A percentile compares a stretch with the other conserved stretches of the same genome.
These are phyloP conservation scores for Gallinago undulata DNA, from an alignment of 2,113 vertebrate genomes.

Conservation along the genomic window DNA sequence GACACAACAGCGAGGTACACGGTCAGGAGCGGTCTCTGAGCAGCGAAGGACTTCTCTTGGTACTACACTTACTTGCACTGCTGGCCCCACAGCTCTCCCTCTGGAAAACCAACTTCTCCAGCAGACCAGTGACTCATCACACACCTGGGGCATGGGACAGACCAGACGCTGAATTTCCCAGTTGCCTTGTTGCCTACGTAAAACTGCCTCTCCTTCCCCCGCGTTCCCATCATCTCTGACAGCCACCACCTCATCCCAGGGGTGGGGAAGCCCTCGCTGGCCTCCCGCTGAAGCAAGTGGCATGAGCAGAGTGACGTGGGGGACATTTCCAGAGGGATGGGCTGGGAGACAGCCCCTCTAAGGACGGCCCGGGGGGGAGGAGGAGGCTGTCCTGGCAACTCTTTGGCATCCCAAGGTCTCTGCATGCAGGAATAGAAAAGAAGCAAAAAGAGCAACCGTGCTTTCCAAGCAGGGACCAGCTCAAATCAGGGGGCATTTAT, in stretches of 20 bases:
- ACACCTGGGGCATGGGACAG: neutral
- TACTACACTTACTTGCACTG: neutral
- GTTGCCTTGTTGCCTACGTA: accelerated
- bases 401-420: neutral
- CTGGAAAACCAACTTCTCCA: neutral
- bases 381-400: neutral
- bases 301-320: accelerated
- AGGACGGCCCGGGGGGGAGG: neutral
- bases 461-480: neutral
- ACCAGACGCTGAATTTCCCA: neutral
- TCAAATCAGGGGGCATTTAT: neutral
- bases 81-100: neutral
- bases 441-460: neutral
- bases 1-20: neutral
- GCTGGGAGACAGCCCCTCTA: neutral
- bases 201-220: neutral
- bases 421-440: neutral
- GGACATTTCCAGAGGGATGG: neutral
- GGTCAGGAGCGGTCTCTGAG: accelerated
- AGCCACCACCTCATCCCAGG: neutral
- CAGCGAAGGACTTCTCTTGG: neutral
- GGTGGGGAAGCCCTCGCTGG: neutral
- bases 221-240: neutral
- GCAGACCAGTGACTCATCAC: neutral
- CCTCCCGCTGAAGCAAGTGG: neutral